A percentile compares a stretch with the other conserved stretches of the same genome.
Evolutionary conservation across 2,113 vertebrate species (phyloP).

Genomic region (Petrocephalus microphthalmus): DNA sequence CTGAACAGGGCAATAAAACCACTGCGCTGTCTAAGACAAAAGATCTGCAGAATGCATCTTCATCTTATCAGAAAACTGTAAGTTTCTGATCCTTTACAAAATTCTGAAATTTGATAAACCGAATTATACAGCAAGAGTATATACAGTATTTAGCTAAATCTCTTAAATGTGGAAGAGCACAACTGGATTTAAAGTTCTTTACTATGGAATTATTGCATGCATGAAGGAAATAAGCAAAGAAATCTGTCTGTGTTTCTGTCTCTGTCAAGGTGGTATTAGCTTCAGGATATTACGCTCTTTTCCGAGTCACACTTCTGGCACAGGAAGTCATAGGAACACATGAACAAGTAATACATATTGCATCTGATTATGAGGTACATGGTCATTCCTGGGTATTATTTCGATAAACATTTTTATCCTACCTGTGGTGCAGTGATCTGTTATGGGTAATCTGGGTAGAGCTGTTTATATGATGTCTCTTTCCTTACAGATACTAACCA

Average conservation of each 20-base stretch:
- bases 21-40: slow-evolving; percentile 63
- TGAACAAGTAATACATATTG: slow-evolving; percentile 88
- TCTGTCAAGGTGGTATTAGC: slow-evolving; percentile 76
- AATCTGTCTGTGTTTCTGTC: slow-evolving; percentile 18
- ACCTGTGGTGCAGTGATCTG: neutral
- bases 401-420: neutral
- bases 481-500: slow-evolving; percentile 74
- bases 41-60: slow-evolving; percentile 73
- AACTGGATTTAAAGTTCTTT: neutral
- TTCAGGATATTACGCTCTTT: slow-evolving; percentile 86
- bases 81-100: neutral
- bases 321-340: slow-evolving; percentile 83
- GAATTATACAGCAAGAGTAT: neutral
- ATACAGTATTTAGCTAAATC: neutral
- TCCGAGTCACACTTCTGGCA: slow-evolving; percentile 82
- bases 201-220: neutral
- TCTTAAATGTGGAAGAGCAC: neutral
- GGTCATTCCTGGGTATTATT: neutral
- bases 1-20: slow-evolving; percentile 81
- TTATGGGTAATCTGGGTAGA: neutral
- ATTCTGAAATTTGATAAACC: neutral
- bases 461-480: neutral
- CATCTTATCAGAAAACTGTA: slow-evolving; percentile 80
- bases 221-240: neutral
- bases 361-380: slow-evolving; percentile 90